These are phyloP conservation scores for Ophonus ardosiacus DNA, from an alignment of 2,888 invertebrate genomes.

Conservation along the genomic window DNA sequence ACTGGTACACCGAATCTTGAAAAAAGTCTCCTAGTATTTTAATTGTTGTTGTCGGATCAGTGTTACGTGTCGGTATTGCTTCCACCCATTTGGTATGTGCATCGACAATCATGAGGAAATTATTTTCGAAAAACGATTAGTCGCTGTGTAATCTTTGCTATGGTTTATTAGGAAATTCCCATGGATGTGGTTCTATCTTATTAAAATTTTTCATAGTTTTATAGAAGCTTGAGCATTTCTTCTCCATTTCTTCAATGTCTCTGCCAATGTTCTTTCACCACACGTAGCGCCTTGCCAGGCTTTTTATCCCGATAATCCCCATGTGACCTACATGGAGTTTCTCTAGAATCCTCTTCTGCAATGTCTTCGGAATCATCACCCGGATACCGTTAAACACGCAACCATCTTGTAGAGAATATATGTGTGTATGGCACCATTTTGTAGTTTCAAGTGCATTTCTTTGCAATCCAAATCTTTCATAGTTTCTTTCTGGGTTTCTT, in stretches of 20 bases:
- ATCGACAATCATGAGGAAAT: slow-evolving; percentile 64
- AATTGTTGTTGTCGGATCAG: slow-evolving; percentile 60
- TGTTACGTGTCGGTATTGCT: slow-evolving; percentile 65
- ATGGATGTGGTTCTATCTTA: slow-evolving; percentile 62
- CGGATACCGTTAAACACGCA: slow-evolving; percentile 63
- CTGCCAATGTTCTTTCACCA: slow-evolving; percentile 67
- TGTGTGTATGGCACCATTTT: slow-evolving; percentile 53
- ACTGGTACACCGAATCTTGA: slow-evolving; percentile 66
- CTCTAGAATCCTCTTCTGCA: slow-evolving; percentile 56
- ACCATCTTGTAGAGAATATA: slow-evolving; percentile 64
- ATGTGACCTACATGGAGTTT: slow-evolving; percentile 65
- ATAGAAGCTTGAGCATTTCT: slow-evolving; percentile 62
- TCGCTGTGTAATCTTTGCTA: slow-evolving; percentile 69
- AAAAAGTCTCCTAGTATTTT: slow-evolving; percentile 62
- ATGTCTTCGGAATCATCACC: slow-evolving; percentile 55
- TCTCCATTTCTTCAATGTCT: slow-evolving; percentile 65
- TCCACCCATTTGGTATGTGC: slow-evolving; percentile 66
- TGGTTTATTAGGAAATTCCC: slow-evolving; percentile 65
- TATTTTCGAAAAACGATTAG: slow-evolving; percentile 65
- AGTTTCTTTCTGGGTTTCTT: slow-evolving; percentile 51
- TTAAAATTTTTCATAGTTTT: slow-evolving; percentile 34
- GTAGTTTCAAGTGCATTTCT: slow-evolving; percentile 57
- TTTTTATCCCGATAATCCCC: slow-evolving; percentile 68
- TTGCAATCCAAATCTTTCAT: slow-evolving; percentile 54
- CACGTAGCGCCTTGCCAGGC: slow-evolving; percentile 63